Evolutionary conservation across 2,797 vertebrate genomes (phyloP), one percentile per base, ranked within the genome.

Genomic region (Emys orbicularis): DNA sequence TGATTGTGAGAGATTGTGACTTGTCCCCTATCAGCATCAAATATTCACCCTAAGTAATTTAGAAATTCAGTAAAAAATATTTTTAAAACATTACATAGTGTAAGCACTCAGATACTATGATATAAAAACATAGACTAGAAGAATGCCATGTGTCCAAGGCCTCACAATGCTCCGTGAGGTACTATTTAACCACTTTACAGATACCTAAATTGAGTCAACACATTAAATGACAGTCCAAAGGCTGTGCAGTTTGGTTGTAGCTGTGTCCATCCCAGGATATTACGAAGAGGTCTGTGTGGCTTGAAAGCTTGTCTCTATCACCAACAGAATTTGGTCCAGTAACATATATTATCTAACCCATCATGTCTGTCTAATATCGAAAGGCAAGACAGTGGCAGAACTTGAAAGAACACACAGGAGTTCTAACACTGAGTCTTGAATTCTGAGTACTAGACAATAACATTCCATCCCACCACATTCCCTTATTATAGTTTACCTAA

Each of bases 91-190:
- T 2, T 2, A 19, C 2, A 2, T 77, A 83, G 76, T 53, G 10
- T n/a, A 77, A 61, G 44, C 49, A 0, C 9, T 23, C 37, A 0
- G 5, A 0, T 81, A 18, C 0, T 74, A 3, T 54, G 2, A 1
- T 77, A 56, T 80, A 88, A 88, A 56, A 31, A 19, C 1, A 49
- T 77, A 77, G 41, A 31, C 11, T 31, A 47, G 29, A 49, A 49
- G 15, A 77, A 31, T 47, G 13, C 16, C 47, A 18, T 49, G 47
- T 50, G 41, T 59, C 54, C 77, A 90, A 34, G 19, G 37, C 11
- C 1, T 89, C 0, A 0, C 3, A 6, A 0, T 92, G 27, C 61
- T 5, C 50, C 68, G 7, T 91, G 21, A 72, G 29, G 31, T 34
- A 31, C 6, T 83, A 68, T 68, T 37, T 37, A 37, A 68, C n/a